Conservation (phyloP, 2,888 invertebrate genomes). For the Baccha elongata region DNA sequence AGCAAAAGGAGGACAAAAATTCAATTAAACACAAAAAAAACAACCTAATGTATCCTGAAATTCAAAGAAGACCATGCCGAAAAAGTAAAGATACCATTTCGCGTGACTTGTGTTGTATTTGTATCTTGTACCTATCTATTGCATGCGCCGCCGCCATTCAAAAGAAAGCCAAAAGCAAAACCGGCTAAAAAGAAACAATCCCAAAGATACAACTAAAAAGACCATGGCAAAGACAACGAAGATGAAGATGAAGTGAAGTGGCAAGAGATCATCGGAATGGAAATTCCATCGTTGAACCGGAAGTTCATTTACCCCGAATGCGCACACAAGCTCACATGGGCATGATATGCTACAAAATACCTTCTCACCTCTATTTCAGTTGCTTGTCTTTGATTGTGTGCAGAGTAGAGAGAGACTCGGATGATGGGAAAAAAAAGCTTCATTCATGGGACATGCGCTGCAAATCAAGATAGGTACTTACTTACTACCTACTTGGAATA, state of each 20-base stretch:
- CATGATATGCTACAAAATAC: conserved; percentile 23
- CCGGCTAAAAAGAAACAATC: conserved; percentile 38
- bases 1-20: conserved; percentile 30
- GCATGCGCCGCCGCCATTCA: conserved; percentile 43
- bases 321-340: conserved; percentile 46
- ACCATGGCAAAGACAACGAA: conserved; percentile 8
- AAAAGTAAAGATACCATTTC: conserved; percentile 53
- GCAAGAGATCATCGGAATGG: conserved; percentile 70
- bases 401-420: conserved; percentile 20
- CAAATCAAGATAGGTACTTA: conserved; percentile 16
- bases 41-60: neutral
- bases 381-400: conserved; percentile 29
- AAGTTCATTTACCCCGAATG: conserved; percentile 71
- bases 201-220: conserved; percentile 7
- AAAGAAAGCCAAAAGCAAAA: conserved; percentile 60
- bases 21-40: conserved; percentile 52
- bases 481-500: neutral
- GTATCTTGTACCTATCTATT: conserved; percentile 14
- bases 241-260: conserved; percentile 40
- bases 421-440: conserved; percentile 44
- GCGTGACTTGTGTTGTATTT: conserved; percentile 44
- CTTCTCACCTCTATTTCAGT: conserved; percentile 18
- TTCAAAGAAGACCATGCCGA: conserved; percentile 11
- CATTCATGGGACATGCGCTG: conserved; percentile 67
- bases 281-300: conserved; percentile 72